phyloP scores from a whole-genome alignment of 1,140 invertebrate genomes.

The Cotesia vestalis region DNA sequence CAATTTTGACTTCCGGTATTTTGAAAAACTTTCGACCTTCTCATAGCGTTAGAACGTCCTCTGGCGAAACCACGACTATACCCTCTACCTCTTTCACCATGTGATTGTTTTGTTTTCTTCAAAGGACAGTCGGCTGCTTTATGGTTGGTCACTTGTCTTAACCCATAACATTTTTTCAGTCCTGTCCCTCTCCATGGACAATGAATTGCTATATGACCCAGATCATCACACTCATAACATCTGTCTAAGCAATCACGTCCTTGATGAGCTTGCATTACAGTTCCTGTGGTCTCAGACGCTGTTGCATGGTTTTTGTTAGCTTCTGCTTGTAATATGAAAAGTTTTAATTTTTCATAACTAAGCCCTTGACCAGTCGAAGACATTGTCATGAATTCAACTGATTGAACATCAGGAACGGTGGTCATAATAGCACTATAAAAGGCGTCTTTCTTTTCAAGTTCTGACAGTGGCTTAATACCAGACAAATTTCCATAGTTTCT shows the following conservation, averaged over 20 bases:
- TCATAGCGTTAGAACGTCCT: background rate
- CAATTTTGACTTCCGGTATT: too few relatives aligned
- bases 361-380: constrained; percentile 31
- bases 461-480: constrained; percentile 24
- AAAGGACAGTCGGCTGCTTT: background rate
- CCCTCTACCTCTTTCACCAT: background rate
- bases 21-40: too few relatives aligned
- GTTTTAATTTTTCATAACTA: constrained; percentile 40
- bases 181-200: constrained; percentile 16
- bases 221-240: constrained; percentile 31
- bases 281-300: constrained; percentile 8
- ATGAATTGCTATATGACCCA: constrained; percentile 14
- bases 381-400: constrained; percentile 34
- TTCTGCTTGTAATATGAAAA: constrained; percentile 37
- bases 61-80: background rate
- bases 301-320: constrained; percentile 29
- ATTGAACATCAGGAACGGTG: constrained; percentile 36
- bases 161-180: constrained; percentile 9
- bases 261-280: background rate
- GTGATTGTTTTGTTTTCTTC: constrained; percentile 2
- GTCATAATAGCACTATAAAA: constrained; percentile 40
- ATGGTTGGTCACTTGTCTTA: background rate
- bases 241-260: background rate
- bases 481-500: background rate
- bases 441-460: constrained; percentile 42